phyloP scores from a whole-genome alignment of 2,113 vertebrate species.

The Cololabis saira region DNA sequence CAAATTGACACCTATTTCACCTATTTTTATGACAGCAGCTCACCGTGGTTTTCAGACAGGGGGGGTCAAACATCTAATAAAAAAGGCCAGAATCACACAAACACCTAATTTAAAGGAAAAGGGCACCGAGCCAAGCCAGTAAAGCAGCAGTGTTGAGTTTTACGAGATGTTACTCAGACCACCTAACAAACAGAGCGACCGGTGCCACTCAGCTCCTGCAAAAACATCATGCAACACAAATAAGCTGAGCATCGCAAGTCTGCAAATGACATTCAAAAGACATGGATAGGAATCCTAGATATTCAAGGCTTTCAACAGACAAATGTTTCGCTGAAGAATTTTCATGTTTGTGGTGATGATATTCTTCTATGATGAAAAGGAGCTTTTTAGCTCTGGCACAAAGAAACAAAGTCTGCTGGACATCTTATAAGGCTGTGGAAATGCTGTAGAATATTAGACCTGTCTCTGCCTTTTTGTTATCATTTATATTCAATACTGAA shows the following conservation, averaged over 20 bases:
- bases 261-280: constrained; percentile 45
- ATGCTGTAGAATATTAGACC: background rate
- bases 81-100: constrained; percentile 28
- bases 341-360: constrained; percentile 35
- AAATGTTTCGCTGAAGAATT: constrained; percentile 39
- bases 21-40: constrained; percentile 22
- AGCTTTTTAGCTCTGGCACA: constrained; percentile 10
- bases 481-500: too few relatives aligned
- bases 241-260: constrained; percentile 31
- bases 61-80: constrained; percentile 45
- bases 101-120: constrained; percentile 4
- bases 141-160: constrained; percentile 50
- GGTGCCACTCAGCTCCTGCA: constrained; percentile 2
- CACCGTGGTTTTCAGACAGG: constrained; percentile 17
- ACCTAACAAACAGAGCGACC: constrained; percentile 34
- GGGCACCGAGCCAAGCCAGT: constrained; percentile 43
- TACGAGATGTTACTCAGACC: constrained; percentile 45
- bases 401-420: background rate
- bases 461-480: too few relatives aligned
- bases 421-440: background rate
- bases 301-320: constrained; percentile 37
- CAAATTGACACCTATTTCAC: constrained; percentile 48
- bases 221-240: constrained; percentile 45
- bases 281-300: constrained; percentile 19
- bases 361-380: background rate